Percentiles rank a stretch among this genome's conserved stretches.
phyloP scores from a whole-genome alignment of 1,140 invertebrate species.

The Drosophila mayri region DNA sequence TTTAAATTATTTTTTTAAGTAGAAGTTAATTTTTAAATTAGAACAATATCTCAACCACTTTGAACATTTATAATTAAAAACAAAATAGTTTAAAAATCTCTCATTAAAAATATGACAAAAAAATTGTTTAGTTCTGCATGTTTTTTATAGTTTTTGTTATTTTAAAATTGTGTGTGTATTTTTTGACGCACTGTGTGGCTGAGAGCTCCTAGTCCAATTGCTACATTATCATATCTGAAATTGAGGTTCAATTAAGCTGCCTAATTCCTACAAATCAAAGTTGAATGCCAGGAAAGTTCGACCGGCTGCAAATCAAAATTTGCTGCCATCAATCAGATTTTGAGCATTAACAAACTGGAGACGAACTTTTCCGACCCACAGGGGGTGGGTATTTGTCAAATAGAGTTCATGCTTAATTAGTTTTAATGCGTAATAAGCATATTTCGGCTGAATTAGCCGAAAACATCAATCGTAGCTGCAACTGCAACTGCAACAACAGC shows the following conservation, averaged over 20 bases:
- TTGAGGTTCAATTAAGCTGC: conserved; percentile 35
- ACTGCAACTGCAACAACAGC: conserved; percentile 10
- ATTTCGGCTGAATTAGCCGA: conserved; percentile 72
- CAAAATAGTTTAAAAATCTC: no score
- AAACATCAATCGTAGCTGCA: conserved; percentile 45
- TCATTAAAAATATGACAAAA: no score
- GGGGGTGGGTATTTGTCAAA: conserved; percentile 17
- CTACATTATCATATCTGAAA: conserved; percentile 31
- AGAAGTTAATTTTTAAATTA: no score
- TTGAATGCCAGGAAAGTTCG: conserved; percentile 23
- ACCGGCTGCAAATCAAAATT: conserved; percentile 30
- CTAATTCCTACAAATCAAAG: conserved; percentile 41
- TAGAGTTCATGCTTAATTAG: conserved; percentile 75
- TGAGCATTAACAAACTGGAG: conserved; percentile 9
- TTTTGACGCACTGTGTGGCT: no score
- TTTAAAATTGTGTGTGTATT: no score
- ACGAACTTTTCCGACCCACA: not conserved
- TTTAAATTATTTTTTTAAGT: no score
- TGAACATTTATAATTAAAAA: no score
- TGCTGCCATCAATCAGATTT: conserved; percentile 49
- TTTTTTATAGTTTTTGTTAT: no score
- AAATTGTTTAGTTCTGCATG: no score
- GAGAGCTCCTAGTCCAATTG: not conserved
- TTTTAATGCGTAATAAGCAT: conserved; percentile 79
- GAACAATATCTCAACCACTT: no score